These are phyloP conservation scores for Oscheius sp. DNA, from an alignment of 2,888 invertebrate species.

Conservation along the genomic window DNA sequence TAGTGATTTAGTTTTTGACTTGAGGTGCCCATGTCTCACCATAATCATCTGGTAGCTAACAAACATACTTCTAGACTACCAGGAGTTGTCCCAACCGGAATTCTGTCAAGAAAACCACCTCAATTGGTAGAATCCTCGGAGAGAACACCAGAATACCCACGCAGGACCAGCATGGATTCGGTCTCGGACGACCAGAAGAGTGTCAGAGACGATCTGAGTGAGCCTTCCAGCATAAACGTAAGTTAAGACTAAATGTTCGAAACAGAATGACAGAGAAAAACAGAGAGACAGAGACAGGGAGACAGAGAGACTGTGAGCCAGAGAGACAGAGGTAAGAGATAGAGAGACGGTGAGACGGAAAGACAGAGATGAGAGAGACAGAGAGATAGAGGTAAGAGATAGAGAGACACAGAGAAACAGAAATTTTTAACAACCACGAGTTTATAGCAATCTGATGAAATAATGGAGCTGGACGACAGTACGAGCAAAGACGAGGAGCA, in stretches of 20 bases:
- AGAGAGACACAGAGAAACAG: too few species aligned
- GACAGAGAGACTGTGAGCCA: too few species aligned
- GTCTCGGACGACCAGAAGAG: constrained; percentile 39
- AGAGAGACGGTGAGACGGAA: too few species aligned
- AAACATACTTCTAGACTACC: not conserved
- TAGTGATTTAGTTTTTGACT: too few species aligned
- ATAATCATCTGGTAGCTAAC: not conserved
- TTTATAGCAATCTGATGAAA: constrained; percentile 21
- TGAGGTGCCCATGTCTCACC: too few species aligned
- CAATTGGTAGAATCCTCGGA: not conserved
- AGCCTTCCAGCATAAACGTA: constrained; percentile 34
- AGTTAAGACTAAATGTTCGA: not conserved
- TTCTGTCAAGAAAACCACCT: constrained; percentile 15
- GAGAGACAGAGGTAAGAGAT: too few species aligned
- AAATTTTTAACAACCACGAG: not conserved
- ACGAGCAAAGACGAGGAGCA: not conserved
- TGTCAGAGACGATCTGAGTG: constrained; percentile 35
- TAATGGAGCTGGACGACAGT: constrained; percentile 29
- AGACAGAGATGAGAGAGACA: too few species aligned
- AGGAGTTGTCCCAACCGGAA: not conserved
- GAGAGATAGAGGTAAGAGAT: too few species aligned
- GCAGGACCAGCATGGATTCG: constrained; percentile 36
- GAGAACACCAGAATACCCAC: not conserved
- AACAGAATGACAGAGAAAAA: not conserved
- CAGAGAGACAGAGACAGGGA: too few species aligned